Evolutionary conservation across 2,797 vertebrate genomes (phyloP).

Genomic region (Trematomus bernacchii): DNA sequence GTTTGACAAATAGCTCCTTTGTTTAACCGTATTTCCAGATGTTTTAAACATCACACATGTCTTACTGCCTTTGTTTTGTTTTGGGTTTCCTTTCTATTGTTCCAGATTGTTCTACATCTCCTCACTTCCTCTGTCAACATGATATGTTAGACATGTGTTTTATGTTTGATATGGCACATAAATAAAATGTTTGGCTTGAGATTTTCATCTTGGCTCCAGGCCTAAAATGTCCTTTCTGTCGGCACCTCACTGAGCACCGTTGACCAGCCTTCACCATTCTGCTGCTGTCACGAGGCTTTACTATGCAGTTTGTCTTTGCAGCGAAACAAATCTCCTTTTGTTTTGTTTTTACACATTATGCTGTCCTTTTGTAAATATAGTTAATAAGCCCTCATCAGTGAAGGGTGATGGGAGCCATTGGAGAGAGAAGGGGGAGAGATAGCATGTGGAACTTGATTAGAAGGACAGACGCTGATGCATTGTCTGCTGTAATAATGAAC

Average conservation of each 20-base stretch:
- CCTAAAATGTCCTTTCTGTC: slow-evolving; percentile 35
- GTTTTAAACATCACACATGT: slow-evolving; percentile 38
- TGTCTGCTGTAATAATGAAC: slow-evolving; percentile 8
- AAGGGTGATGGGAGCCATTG: slow-evolving; percentile 1
- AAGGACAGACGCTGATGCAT: slow-evolving; percentile 6
- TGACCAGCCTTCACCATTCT: slow-evolving; percentile 24
- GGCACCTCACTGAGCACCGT: slow-evolving; percentile 30
- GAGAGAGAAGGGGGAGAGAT: neutral
- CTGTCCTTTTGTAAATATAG: slow-evolving; percentile 6
- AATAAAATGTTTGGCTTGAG: slow-evolving; percentile 44
- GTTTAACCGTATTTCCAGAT: slow-evolving; percentile 28
- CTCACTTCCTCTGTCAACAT: slow-evolving; percentile 19
- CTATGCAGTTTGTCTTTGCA: neutral
- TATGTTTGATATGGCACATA: slow-evolving; percentile 51
- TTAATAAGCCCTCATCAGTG: neutral
- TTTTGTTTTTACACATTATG: neutral
- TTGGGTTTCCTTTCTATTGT: slow-evolving; percentile 48
- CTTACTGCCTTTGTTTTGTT: slow-evolving; percentile 30
- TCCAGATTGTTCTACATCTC: slow-evolving; percentile 25
- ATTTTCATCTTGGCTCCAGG: slow-evolving; percentile 17
- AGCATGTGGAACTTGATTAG: neutral
- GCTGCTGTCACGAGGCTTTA: slow-evolving; percentile 10
- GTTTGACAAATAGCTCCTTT: neutral
- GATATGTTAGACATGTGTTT: slow-evolving; percentile 50
- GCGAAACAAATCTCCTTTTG: neutral